Evolutionary conservation across 2,113 vertebrate genomes (phyloP).

Genomic region (Heterotilapia buettikoferi): DNA sequence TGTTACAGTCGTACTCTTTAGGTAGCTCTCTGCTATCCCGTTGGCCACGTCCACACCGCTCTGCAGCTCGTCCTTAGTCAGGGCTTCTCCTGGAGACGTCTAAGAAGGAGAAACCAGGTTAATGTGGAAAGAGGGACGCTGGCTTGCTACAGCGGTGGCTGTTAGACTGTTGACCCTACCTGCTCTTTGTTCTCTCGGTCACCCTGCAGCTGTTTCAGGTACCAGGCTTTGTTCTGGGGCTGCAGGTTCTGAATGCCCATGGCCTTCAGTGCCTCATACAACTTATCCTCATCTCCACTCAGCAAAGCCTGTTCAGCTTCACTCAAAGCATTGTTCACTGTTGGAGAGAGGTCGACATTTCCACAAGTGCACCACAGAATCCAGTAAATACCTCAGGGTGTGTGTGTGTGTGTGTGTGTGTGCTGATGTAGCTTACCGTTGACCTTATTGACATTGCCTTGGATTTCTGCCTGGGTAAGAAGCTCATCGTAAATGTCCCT

Average conservation of each 20-base stretch:
- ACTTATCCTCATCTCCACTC: constrained; percentile 53
- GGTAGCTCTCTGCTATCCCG: constrained; percentile 75
- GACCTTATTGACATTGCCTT: constrained; percentile 95
- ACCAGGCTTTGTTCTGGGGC: constrained; percentile 87
- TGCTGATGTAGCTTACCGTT: constrained; percentile 76
- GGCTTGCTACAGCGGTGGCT: background rate
- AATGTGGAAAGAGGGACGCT: background rate
- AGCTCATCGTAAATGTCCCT: constrained; percentile 94
- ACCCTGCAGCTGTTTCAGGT: constrained; percentile 86
- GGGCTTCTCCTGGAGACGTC: constrained; percentile 71
- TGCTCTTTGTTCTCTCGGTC: constrained; percentile 81
- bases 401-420: background rate
- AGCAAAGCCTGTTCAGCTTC: constrained; percentile 79
- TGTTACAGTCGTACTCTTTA: constrained; percentile 73
- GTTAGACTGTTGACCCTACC: constrained; percentile 60
- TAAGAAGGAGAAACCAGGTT: background rate
- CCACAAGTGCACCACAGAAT: background rate
- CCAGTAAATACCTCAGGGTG: too few relatives aligned
- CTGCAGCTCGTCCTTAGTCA: constrained; percentile 92
- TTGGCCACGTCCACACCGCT: constrained; percentile 83
- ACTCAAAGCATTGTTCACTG: constrained; percentile 79
- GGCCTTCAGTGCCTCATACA: constrained; percentile 79
- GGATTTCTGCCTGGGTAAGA: constrained; percentile 96
- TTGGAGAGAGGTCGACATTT: background rate
- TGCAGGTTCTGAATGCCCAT: constrained; percentile 81